Percentiles rank a stretch among this genome's conserved stretches.
phyloP scores from a whole-genome alignment of 1,140 invertebrate species.

The Caerostris darwini region DNA sequence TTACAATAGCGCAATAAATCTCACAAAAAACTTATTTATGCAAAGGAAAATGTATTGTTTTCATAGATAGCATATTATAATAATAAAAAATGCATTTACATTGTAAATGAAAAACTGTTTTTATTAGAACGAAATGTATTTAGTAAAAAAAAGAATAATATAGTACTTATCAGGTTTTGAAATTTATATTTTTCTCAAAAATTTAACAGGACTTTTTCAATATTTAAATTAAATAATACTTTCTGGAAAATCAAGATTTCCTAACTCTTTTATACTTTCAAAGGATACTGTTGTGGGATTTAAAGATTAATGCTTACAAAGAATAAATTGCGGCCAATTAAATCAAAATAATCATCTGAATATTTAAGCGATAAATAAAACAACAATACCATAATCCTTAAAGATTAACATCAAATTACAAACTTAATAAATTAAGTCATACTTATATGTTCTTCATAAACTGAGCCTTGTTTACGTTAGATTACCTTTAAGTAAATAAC shows the following conservation, averaged over 20 bases:
- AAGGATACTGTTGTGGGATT: background rate
- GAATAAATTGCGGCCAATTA: background rate
- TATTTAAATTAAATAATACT: no score
- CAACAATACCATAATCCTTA: background rate
- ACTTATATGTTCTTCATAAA: background rate
- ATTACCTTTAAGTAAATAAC: background rate
- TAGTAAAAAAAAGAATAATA: no score
- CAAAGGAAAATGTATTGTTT: no score
- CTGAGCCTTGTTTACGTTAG: background rate
- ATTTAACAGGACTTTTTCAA: no score
- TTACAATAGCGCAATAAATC: no score
- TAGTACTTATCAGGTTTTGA: no score
- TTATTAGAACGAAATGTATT: no score
- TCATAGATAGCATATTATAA: no score
- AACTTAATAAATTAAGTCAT: background rate
- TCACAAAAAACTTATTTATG: no score
- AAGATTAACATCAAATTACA: background rate
- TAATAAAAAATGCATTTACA: no score
- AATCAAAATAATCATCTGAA: background rate
- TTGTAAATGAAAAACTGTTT: no score
- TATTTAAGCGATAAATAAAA: background rate
- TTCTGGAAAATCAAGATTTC: background rate
- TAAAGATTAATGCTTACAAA: background rate
- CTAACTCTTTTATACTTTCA: background rate
- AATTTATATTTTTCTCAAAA: no score